A percentile compares a stretch with the other conserved stretches of the same genome.
Evolutionary conservation across 2,113 vertebrate genomes (phyloP).

Genomic region (Ochotona princeps): DNA sequence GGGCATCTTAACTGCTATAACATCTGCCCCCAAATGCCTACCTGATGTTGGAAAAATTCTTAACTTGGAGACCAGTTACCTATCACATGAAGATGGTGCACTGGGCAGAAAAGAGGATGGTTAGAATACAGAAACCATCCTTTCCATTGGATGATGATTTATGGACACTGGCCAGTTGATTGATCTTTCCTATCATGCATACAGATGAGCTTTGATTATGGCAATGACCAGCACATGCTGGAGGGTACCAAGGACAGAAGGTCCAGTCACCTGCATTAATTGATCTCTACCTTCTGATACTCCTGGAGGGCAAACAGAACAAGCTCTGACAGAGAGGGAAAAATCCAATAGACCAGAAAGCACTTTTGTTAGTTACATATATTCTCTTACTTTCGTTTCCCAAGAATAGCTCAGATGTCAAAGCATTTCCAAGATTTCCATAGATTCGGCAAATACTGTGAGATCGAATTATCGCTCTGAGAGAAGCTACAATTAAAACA

Average conservation of each 20-base stretch:
- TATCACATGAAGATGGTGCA: background rate
- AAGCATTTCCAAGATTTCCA: conserved; percentile 76
- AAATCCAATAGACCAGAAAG: conserved; percentile 77
- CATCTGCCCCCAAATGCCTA: background rate
- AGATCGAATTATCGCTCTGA: conserved; percentile 78
- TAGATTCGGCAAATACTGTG: conserved; percentile 70
- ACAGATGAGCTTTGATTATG: background rate
- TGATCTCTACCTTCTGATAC: background rate
- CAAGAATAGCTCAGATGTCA: conserved; percentile 79
- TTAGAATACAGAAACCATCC: background rate
- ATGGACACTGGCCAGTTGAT: background rate
- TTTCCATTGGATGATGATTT: conserved; percentile 5
- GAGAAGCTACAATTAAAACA: conserved; percentile 83
- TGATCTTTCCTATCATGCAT: background rate
- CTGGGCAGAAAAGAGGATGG: conserved; percentile 28
- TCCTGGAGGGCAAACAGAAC: conserved; percentile 49
- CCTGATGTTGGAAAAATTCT: conserved; percentile 1
- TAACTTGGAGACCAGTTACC: conserved; percentile 3
- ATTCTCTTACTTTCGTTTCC: conserved; percentile 78
- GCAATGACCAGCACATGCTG: background rate
- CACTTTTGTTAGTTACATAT: conserved; percentile 74
- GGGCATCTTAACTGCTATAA: too few relatives aligned
- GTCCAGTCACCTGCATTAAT: conserved; percentile 17
- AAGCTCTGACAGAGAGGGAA: conserved; percentile 62
- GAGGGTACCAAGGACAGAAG: background rate